A percentile compares a stretch with the other conserved stretches of the same genome.
These are phyloP conservation scores for Heliconius cydno DNA, from an alignment of 2,888 invertebrate genomes.

Conservation along the genomic window DNA sequence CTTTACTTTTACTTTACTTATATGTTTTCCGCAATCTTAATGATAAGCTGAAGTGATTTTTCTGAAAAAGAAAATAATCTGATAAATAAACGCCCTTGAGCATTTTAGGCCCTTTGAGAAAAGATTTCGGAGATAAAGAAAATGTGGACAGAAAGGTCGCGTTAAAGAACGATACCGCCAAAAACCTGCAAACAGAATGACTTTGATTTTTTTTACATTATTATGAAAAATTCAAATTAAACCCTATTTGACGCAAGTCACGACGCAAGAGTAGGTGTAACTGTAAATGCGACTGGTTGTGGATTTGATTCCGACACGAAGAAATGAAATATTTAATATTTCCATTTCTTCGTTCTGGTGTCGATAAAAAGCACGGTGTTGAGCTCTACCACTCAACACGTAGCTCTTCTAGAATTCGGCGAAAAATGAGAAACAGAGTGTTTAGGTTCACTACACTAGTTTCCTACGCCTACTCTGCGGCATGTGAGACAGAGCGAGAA, in stretches of 20 bases:
- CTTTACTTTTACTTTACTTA: not conserved
- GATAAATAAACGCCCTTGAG: slow-evolving; percentile 73
- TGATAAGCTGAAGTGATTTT: slow-evolving; percentile 66
- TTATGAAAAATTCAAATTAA: slow-evolving; percentile 43
- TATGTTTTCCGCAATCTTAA: slow-evolving; percentile 53
- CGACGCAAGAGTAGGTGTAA: no score
- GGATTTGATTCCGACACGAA: no score
- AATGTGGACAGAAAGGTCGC: slow-evolving; percentile 60
- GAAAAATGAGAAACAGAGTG: no score
- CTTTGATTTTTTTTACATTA: slow-evolving; percentile 59
- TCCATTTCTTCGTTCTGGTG: no score
- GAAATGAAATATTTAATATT: no score
- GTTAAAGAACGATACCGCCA: slow-evolving; percentile 63
- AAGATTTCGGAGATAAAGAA: slow-evolving; percentile 71
- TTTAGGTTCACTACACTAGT: no score
- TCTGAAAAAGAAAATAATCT: slow-evolving; percentile 68
- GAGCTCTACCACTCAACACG: no score
- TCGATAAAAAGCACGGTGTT: no score
- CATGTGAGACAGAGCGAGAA: no score
- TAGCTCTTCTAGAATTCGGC: no score
- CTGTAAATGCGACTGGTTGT: no score
- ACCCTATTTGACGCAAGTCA: not conserved
- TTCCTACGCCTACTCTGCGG: no score
- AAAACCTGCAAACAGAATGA: slow-evolving; percentile 68
- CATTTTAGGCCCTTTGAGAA: slow-evolving; percentile 72